Evolutionary conservation across 2,113 vertebrate species (phyloP), one percentile per base, ranked within the genome.

Genomic region (Lathamus discolor): DNA sequence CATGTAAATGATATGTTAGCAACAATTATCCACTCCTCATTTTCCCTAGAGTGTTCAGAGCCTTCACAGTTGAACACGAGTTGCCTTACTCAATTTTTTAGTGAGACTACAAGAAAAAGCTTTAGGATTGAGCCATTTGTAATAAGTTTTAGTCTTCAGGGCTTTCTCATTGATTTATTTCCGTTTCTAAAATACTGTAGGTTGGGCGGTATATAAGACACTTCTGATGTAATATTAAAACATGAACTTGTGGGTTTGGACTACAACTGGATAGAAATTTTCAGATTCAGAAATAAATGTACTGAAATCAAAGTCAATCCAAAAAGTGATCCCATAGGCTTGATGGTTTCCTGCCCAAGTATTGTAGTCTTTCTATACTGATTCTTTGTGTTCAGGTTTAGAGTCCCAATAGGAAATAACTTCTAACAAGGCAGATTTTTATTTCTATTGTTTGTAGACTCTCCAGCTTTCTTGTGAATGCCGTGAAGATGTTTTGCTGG

Each of bases 181-280:
- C 81, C 4, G 0, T 88, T 91, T 85, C 49, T 54, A 91, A 68
- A 3, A 6, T 81, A 44, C 29, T 90, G 8, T 55, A 67, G 72
- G 23, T 68, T 76, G 41, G 31, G n/a, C 4, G 5, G 41, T 89
- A 57, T 74, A 78, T 75, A 86, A 92, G 88, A 33, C 44, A 66
- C 13, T 84, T 87, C 62, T 73, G 80, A 92, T 72, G 44, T 57
- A 86, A 91, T 79, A 92, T 43, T 89, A 84, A 57, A 91, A 84
- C n/a, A 89, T 67, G 35, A 95, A 91, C 94, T 68, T 88, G 44
- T 93, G 74, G 22, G 8, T 95, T 95, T 82, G 44, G 31, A 84
- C 37, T 87, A 20, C 52, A 54, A 61, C 25, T 69, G 82, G 27
- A 49, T 77, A 73, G 54, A 89, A 93, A 77, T 78, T 31, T 83